Conservation (phyloP, 2,113 vertebrate species). For the Ranitomeya variabilis region DNA sequence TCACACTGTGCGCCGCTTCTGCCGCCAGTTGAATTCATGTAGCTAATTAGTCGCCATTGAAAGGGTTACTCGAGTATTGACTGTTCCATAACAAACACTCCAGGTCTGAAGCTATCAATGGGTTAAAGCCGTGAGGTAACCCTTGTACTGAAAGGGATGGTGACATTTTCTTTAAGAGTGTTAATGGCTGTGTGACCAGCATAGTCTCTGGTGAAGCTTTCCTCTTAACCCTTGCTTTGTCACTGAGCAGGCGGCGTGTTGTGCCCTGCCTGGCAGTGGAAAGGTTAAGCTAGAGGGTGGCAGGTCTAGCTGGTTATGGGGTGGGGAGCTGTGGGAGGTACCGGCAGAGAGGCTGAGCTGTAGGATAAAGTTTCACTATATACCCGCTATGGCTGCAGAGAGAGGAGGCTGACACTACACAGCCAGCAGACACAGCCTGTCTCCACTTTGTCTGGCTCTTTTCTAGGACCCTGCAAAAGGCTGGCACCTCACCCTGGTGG, state of each 20-base stretch:
- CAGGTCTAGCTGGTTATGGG: constrained; percentile 45
- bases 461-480: constrained; percentile 11
- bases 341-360: constrained; percentile 51
- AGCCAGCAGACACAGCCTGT: constrained; percentile 1
- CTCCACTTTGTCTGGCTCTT: constrained; percentile 26
- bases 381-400: constrained; percentile 50
- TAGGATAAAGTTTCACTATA: constrained; percentile 57
- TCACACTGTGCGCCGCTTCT: neutral
- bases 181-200: neutral
- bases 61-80: constrained; percentile 20
- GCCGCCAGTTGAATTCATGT: neutral
- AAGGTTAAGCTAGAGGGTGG: constrained; percentile 46
- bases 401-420: constrained; percentile 39
- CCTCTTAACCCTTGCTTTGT: neutral
- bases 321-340: constrained; percentile 48
- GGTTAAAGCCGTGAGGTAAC: constrained; percentile 2
- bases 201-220: neutral
- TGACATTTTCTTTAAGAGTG: neutral
- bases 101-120: neutral
- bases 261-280: neutral
- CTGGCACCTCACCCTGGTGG: neutral
- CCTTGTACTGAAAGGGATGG: neutral
- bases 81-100: constrained; percentile 18
- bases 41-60: constrained; percentile 5
- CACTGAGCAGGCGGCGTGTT: neutral